Evolutionary conservation across 35 echinoderm and acorn worm genomes (phyloP).

Genomic region (Chiridota heheva): DNA sequence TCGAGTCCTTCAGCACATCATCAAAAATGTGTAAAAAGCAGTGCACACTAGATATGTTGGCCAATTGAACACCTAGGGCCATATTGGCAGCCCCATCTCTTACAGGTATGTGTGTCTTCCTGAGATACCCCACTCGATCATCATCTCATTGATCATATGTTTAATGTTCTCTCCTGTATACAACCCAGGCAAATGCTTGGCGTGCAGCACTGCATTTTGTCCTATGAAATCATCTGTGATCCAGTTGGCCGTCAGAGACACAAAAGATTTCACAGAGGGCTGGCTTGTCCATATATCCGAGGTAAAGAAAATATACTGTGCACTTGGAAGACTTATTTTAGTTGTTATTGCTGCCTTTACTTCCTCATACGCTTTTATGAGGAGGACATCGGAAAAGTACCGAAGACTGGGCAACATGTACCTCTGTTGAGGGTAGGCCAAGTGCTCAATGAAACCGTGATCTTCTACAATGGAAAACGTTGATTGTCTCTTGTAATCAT

Average conservation of each 20-base stretch:
- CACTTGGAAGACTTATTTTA: background rate
- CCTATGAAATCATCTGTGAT: background rate
- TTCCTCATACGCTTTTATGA: slow-evolving; percentile 1
- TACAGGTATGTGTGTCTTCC: background rate
- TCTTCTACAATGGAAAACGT: slow-evolving; percentile 2
- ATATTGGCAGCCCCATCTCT: slow-evolving; percentile 13
- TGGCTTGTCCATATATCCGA: slow-evolving; percentile 10
- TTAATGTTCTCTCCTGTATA: slow-evolving; percentile 20
- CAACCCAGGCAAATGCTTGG: slow-evolving; percentile 11
- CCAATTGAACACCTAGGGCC: slow-evolving; percentile 3
- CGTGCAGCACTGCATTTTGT: slow-evolving; percentile 3
- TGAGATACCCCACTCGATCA: slow-evolving; percentile 6
- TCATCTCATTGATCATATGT: slow-evolving; percentile 15
- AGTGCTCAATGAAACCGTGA: background rate
- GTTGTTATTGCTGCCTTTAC: background rate
- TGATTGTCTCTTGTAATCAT: slow-evolving; percentile 9
- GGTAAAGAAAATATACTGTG: background rate
- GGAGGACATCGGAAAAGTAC: slow-evolving; percentile 9
- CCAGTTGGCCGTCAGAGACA: slow-evolving; percentile 1
- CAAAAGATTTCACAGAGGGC: background rate
- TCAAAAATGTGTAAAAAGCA: slow-evolving; percentile 14
- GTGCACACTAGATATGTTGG: background rate
- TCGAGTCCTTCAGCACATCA: background rate
- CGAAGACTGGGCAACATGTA: background rate
- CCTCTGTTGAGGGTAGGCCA: background rate